Conservation (phyloP, 2,113 vertebrate species). For the Nothobranchius furzeri region DNA sequence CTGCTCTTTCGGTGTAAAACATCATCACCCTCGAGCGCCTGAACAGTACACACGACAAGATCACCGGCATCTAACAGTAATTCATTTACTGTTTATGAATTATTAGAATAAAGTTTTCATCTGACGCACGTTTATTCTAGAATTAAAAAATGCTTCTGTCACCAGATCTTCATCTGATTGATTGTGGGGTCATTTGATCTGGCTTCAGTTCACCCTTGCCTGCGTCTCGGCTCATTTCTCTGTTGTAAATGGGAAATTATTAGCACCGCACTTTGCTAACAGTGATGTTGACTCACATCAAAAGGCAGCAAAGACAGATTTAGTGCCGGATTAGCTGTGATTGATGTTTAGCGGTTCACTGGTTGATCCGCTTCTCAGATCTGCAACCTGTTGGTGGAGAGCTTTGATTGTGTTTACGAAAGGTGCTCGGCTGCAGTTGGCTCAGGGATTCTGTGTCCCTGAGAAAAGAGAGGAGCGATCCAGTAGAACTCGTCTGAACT, state of each 20-base stretch:
- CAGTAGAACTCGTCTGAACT: slow-evolving; percentile 51
- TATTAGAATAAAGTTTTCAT: neutral
- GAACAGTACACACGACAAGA: slow-evolving; percentile 14
- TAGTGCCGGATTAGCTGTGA: slow-evolving; percentile 64
- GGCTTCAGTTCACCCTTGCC: neutral
- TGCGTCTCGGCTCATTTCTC: slow-evolving; percentile 22
- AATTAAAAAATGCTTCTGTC: too few relatives aligned
- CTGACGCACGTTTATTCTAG: too few relatives aligned
- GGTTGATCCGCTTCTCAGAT: slow-evolving; percentile 57
- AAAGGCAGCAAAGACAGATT: slow-evolving; percentile 57
- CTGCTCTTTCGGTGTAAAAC: slow-evolving; percentile 80
- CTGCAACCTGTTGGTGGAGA: slow-evolving; percentile 45
- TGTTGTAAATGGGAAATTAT: slow-evolving; percentile 29
- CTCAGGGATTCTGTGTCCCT: slow-evolving; percentile 41
- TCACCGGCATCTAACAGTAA: slow-evolving; percentile 31
- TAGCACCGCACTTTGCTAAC: slow-evolving; percentile 12
- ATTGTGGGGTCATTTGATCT: too few relatives aligned
- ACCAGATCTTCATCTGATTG: too few relatives aligned
- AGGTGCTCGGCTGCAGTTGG: slow-evolving; percentile 24
- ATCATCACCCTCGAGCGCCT: slow-evolving; percentile 48
- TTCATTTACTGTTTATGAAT: slow-evolving; percentile 16
- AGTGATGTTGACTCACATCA: slow-evolving; percentile 56
- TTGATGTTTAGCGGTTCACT: slow-evolving; percentile 62
- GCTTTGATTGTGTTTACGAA: slow-evolving; percentile 66
- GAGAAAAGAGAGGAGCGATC: slow-evolving; percentile 48